Evolutionary conservation across 1,140 invertebrate species (phyloP).

Genomic region (Tetramorium alpestre): DNA sequence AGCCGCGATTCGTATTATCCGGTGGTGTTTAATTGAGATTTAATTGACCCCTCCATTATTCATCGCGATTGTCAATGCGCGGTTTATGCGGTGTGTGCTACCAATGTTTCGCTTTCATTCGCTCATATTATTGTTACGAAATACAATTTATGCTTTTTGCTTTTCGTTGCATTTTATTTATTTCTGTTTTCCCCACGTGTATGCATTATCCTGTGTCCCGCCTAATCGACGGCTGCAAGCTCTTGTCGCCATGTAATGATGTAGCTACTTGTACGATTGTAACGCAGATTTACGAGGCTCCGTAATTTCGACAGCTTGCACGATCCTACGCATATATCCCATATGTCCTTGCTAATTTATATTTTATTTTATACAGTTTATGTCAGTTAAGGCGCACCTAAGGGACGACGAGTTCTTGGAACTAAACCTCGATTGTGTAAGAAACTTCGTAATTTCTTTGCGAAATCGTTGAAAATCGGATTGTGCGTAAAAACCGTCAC

Average conservation of each 20-base stretch:
- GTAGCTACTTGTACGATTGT: background rate
- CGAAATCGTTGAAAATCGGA: conserved; percentile 1
- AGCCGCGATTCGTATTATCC: conserved; percentile 75
- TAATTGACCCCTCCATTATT: conserved; percentile 80
- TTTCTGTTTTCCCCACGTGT: conserved; percentile 51
- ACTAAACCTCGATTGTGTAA: background rate
- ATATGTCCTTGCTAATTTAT: background rate
- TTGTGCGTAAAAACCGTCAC: background rate
- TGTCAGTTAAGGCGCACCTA: background rate
- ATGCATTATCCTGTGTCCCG: conserved; percentile 31
- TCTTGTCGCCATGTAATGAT: background rate
- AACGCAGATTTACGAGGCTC: background rate
- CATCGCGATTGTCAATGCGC: conserved; percentile 78
- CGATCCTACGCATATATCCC: background rate
- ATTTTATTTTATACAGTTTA: conserved; percentile 29
- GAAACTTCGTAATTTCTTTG: background rate
- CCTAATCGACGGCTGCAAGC: conserved; percentile 32
- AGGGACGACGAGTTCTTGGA: background rate
- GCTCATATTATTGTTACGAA: conserved; percentile 69
- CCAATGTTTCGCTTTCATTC: conserved; percentile 73
- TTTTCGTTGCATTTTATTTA: conserved; percentile 72
- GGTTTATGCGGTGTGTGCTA: conserved; percentile 66
- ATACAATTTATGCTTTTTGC: conserved; percentile 75
- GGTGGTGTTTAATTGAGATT: conserved; percentile 79
- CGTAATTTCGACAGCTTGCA: conserved; percentile 23